Conservation (phyloP, 92 coral and sea anemone species). For the Galaxea fascicularis region DNA sequence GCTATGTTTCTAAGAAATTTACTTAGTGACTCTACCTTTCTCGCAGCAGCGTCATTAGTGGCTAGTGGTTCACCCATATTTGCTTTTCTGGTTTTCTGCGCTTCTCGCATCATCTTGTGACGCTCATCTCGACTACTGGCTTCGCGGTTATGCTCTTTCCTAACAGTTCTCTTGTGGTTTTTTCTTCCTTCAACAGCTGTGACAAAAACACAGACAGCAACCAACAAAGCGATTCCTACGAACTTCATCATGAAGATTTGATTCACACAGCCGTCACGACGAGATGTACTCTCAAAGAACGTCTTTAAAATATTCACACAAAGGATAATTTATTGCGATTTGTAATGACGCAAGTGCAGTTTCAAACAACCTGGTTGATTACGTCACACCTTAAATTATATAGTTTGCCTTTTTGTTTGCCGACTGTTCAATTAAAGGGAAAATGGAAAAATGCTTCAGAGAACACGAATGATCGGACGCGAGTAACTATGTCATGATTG, state of each 20-base stretch:
- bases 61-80: too few relatives aligned
- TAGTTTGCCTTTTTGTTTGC: not conserved
- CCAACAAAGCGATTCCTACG: not conserved
- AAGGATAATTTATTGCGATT: not conserved
- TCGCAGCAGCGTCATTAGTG: too few relatives aligned
- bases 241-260: slow-evolving; percentile 6
- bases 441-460: too few relatives aligned
- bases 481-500: too few relatives aligned
- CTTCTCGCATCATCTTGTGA: not conserved
- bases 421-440: not conserved
- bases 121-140: not conserved
- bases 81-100: not conserved
- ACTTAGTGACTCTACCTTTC: too few relatives aligned
- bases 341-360: not conserved
- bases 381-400: slow-evolving; percentile 1
- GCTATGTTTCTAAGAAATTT: too few relatives aligned
- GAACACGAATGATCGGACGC: too few relatives aligned
- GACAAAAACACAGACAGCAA: slow-evolving; percentile 4
- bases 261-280: not conserved
- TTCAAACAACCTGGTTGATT: not conserved
- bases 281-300: not conserved
- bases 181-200: slow-evolving; percentile 9
- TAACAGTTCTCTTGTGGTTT: not conserved
- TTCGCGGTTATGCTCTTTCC: not conserved
- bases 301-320: not conserved